Base-by-base conservation (phyloP, 1,140 invertebrate species). In the Pseudomyrmex flavicornis region DNA sequence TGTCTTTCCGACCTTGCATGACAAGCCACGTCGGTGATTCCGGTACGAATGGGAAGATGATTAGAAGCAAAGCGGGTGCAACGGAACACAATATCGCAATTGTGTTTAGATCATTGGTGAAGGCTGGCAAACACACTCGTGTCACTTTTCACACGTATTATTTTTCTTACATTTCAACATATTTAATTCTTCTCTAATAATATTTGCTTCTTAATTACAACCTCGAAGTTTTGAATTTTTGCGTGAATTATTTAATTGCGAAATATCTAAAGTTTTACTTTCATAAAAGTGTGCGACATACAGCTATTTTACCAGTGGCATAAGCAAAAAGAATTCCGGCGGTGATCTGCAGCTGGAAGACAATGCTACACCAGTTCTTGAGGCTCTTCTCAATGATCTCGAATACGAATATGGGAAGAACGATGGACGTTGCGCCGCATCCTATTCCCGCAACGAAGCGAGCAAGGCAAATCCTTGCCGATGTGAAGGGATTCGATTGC, bases 341-440 rank as follows among this genome's bases (percentile, higher is more conserved):
- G 4, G 95, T 95, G 17, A 97, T 95, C 70, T 96, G 95, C 1
- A 97, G 94, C 86, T 97, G 96, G 73, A 96, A 96, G 86, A 96
- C 96, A 46, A 96, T 95, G 8, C 96, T 96, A 2, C 97, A 90
- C 1, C 95, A 93, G 7, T 96, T 96, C 72, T 97, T 91, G 12
- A 96, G 93, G 8, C 95, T 93, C 17, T 95, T 94, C 80, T 97
- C 95, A 0, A 96, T 95, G 61, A 97, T 96, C 93, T 97, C 97
- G 62, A 96, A 96, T 8, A 96, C 90, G 88, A 95, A 96, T 13
- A 95, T 95, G 1, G 97, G 96, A 10, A 95, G 95, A 58, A 95
- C 95, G 1, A 97, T 96, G 72, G 95, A 96, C 46, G 95, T 94
- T 12, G 96, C 95, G 1, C 97, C 97, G 61, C 95, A 94, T 0